These are phyloP conservation scores for Mylabris phalerata DNA, from an alignment of 1,140 invertebrate species.

Conservation along the genomic window DNA sequence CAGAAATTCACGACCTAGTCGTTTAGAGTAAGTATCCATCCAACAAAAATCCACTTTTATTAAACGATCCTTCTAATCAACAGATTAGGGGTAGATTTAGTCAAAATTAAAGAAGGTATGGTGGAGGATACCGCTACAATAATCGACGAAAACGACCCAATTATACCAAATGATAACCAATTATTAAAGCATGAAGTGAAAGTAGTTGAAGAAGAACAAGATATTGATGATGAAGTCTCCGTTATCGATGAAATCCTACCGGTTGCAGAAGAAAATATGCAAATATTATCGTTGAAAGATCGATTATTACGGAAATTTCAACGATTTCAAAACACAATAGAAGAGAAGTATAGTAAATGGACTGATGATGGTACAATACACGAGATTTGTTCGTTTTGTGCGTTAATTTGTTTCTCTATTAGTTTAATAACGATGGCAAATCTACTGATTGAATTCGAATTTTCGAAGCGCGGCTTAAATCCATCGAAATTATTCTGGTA, in stretches of 20 bases:
- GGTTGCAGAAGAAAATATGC: neutral
- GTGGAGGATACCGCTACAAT: slow-evolving; percentile 16
- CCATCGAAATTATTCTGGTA: slow-evolving; percentile 16
- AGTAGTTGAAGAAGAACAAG: neutral
- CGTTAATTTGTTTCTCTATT: slow-evolving; percentile 36
- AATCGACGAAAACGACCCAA: slow-evolving; percentile 1
- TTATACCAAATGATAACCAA: slow-evolving; percentile 10
- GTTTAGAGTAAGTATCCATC: slow-evolving; percentile 35
- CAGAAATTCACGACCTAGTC: slow-evolving; percentile 28
- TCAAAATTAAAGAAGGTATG: slow-evolving; percentile 37
- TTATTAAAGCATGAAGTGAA: slow-evolving; percentile 4
- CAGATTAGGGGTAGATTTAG: slow-evolving; percentile 36
- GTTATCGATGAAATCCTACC: slow-evolving; percentile 3
- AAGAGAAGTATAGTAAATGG: slow-evolving; percentile 24
- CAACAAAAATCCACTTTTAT: neutral
- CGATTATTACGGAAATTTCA: slow-evolving; percentile 18
- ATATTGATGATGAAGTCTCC: slow-evolving; percentile 1
- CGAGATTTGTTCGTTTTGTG: slow-evolving; percentile 33
- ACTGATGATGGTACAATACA: slow-evolving; percentile 22
- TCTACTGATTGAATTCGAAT: slow-evolving; percentile 34
- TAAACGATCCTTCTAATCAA: neutral
- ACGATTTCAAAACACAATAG: slow-evolving; percentile 11
- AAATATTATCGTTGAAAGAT: slow-evolving; percentile 22
- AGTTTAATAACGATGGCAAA: slow-evolving; percentile 32
- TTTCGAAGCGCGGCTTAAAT: slow-evolving; percentile 18